Conservation (phyloP, 2,888 invertebrate species). For the Dasysyrphus albostriatus region DNA sequence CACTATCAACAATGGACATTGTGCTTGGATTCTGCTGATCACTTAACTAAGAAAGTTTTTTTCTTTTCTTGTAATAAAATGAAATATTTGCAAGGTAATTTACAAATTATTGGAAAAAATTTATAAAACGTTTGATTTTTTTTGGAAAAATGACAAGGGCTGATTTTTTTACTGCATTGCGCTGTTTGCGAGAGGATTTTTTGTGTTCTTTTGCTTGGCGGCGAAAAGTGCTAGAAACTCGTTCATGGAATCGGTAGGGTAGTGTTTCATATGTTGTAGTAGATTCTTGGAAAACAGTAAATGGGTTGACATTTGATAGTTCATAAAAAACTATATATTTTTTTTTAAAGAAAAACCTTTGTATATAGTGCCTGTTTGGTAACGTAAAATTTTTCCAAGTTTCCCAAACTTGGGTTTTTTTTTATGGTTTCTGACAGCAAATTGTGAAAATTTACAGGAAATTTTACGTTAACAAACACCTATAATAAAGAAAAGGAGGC, state of each 20-base stretch:
- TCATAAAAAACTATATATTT: too few species aligned
- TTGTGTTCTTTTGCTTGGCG: conserved; percentile 65
- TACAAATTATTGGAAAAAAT: conserved; percentile 12
- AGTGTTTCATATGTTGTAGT: neutral
- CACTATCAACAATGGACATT: conserved; percentile 69
- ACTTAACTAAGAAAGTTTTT: neutral
- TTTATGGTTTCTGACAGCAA: too few species aligned
- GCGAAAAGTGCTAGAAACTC: conserved; percentile 67
- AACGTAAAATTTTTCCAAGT: too few species aligned
- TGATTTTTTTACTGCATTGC: conserved; percentile 69
- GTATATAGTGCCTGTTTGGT: too few species aligned
- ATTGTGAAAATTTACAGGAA: too few species aligned
- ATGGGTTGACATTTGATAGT: neutral
- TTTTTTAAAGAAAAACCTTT: too few species aligned
- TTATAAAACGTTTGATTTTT: conserved; percentile 28
- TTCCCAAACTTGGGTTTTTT: too few species aligned
- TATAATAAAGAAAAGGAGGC: too few species aligned
- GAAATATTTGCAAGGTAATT: neutral
- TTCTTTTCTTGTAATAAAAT: neutral
- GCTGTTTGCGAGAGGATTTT: conserved; percentile 67
- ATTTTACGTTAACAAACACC: too few species aligned
- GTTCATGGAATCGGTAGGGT: conserved; percentile 26
- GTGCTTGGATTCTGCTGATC: conserved; percentile 4
- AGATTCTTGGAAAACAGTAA: neutral
- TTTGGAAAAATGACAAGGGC: conserved; percentile 63